Conservation (phyloP, 37 sponge, comb jelly and placozoan species). For the Bolinopsis microptera region DNA sequence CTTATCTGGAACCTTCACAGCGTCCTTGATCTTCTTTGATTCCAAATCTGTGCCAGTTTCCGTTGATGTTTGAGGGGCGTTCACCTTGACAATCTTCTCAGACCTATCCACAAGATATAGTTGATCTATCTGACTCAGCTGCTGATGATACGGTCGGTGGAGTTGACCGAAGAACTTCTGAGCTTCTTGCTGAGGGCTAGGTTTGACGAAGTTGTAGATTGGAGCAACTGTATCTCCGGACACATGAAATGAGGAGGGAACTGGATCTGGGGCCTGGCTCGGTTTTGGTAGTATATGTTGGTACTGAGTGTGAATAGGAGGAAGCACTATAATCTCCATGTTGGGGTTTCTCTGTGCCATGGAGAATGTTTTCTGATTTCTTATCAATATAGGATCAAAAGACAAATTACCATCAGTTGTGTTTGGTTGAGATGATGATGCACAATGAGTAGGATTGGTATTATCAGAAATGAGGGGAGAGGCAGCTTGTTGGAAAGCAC, state of each 20-base stretch:
- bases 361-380: background rate
- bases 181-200: background rate
- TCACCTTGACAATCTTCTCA: background rate
- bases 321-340: conserved; percentile 5
- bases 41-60: background rate
- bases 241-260: background rate
- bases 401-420: too few species aligned
- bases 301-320: background rate
- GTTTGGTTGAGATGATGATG: too few species aligned
- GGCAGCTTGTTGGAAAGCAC: background rate
- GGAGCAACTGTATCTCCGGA: background rate
- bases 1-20: background rate
- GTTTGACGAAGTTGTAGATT: background rate
- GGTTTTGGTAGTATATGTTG: background rate
- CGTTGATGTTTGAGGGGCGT: background rate
- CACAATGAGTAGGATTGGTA: background rate
- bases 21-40: background rate
- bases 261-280: background rate
- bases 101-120: conserved; percentile 19
- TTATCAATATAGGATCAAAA: conserved; percentile 20
- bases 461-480: too few species aligned
- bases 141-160: conserved; percentile 4
- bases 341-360: background rate
- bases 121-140: background rate
- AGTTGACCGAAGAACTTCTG: conserved; percentile 19